A percentile compares a stretch with the other conserved stretches of the same genome.
Conservation (phyloP, 2,888 invertebrate species). For the Megastigmus dorsalis region DNA sequence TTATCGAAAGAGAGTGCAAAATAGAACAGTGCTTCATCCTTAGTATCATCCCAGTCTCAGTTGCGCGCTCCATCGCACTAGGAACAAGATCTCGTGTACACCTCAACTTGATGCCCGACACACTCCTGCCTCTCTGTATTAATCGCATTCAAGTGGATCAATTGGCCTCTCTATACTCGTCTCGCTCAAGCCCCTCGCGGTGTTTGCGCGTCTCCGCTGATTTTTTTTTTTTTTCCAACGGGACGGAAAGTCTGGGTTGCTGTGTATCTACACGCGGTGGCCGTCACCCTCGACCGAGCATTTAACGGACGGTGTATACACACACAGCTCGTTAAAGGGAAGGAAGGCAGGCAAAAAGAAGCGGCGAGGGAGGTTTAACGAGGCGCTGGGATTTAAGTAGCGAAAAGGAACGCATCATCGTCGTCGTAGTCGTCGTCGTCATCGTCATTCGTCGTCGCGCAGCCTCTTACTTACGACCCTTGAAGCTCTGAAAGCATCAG, state of each 20-base stretch:
- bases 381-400: constrained; percentile 34
- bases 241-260: not conserved
- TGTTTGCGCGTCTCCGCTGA: not conserved
- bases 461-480: constrained; percentile 37
- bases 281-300: constrained; percentile 54
- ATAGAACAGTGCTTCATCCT: too few species aligned
- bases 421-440: not conserved
- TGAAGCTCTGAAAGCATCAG: constrained; percentile 30
- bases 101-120: too few species aligned
- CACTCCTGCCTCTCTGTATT: constrained; percentile 18
- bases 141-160: constrained; percentile 27
- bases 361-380: constrained; percentile 26
- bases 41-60: too few species aligned
- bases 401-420: not conserved
- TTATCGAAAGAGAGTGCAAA: too few species aligned
- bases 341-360: not conserved
- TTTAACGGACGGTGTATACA: constrained; percentile 63
- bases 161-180: constrained; percentile 14
- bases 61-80: too few species aligned
- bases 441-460: not conserved
- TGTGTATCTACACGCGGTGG: not conserved
- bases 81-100: too few species aligned
- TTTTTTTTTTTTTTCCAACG: not conserved
- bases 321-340: constrained; percentile 65
- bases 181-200: not conserved